phyloP scores from a whole-genome alignment of 2,888 invertebrate genomes.

The Dryocosmus kuriphilus region DNA sequence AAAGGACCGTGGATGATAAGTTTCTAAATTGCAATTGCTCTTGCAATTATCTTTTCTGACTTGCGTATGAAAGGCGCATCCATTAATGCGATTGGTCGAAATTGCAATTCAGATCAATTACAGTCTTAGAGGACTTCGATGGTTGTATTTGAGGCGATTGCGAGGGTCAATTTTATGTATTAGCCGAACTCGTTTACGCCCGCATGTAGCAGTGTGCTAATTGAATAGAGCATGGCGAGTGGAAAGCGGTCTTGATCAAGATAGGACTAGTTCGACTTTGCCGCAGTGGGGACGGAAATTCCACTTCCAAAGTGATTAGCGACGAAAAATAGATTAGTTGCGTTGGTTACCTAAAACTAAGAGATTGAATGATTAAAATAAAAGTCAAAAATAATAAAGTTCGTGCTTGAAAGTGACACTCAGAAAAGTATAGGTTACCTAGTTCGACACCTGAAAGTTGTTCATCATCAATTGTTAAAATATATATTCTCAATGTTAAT shows the following conservation, averaged over 20 bases:
- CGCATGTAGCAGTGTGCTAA: slow-evolving; percentile 34
- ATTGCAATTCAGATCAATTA: slow-evolving; percentile 35
- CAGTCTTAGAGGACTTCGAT: no score
- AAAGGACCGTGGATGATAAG: no score
- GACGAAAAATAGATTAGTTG: background rate
- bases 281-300: slow-evolving; percentile 11
- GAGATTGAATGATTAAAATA: background rate
- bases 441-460: no score
- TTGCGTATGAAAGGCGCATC: slow-evolving; percentile 27
- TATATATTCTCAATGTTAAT: no score
- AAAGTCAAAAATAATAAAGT: background rate
- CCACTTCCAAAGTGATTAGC: slow-evolving; percentile 31
- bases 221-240: slow-evolving; percentile 26
- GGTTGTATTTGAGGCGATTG: slow-evolving; percentile 4
- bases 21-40: slow-evolving; percentile 5
- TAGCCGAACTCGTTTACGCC: no score
- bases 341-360: background rate
- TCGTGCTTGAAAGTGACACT: no score
- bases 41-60: slow-evolving; percentile 13
- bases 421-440: no score
- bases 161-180: no score
- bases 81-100: slow-evolving; percentile 35
- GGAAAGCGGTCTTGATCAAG: slow-evolving; percentile 37
- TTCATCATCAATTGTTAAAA: no score
- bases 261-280: slow-evolving; percentile 21